Evolutionary conservation across 1,140 invertebrate genomes (phyloP), one percentile per base, ranked within the genome.

Genomic region (Tigriopus japonicus): DNA sequence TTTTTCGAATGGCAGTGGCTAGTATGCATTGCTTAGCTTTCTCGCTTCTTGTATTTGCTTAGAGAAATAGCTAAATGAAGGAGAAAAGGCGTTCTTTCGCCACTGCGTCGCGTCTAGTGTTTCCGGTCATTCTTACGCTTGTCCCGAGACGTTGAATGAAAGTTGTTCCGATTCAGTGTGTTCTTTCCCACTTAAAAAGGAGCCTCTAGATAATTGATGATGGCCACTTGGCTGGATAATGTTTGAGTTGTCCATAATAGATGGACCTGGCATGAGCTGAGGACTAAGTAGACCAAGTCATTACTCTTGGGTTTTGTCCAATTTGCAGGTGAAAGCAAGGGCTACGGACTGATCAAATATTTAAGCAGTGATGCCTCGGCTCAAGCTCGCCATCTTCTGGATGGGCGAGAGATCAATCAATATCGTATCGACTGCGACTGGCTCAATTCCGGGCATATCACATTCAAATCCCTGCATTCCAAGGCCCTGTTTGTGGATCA

Each of bases 271-370:
- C 28, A 35, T 35, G 52, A 40, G 52, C 6, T 14, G 35, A 41
- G 52, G 14, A 15, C 35, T 6, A 35, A 12, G 15, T 14, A 12
- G 41, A 23, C 15, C 40, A 2, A n/a, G 17, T 64, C 35, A 58
- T 63, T 17, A 68, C 73, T 76, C 28, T 35, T 35, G 28, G 28
- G 28, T 35, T 35, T 35, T 35, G 28, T 35, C 28, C 28, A 35
- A 35, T 35, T 35, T 35, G 28, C 28, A 35, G 28, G 77, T 65
- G 70, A 75, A 52, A 77, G 72, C 65, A 78, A 79, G 67, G 76
- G 76, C 1, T 80, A 79, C 69, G 78, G 78, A n/a, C 75, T 80
- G 66, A 76, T 80, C 9, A 76, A 79, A 64, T 80, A 76, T 69
- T 66, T 70, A 17, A 74, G 69, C 35, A 75, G 73, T 65, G 72